Base-by-base conservation (phyloP, 2,888 invertebrate genomes). In the Plebejus argus region DNA sequence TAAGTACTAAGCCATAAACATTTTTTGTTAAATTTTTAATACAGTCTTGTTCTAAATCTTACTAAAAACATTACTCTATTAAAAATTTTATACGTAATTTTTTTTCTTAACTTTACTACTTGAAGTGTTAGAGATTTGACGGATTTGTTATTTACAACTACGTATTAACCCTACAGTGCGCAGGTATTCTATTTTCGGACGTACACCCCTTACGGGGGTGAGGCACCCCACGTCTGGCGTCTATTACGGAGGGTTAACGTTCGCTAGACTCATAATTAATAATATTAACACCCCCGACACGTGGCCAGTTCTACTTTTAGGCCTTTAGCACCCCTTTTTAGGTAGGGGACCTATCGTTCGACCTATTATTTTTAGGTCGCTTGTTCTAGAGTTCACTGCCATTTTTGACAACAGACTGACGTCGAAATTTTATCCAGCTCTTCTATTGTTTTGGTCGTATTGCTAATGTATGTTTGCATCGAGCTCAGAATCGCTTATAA, bases 101-200 rank as follows among this genome's bases (percentile, higher is more conserved):
- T 28, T n/a, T n/a, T n/a, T n/a, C n/a, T n/a, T n/a, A n/a, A n/a
- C n/a, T n/a, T n/a, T n/a, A n/a, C n/a, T n/a, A n/a, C n/a, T n/a
- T n/a, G n/a, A n/a, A n/a, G n/a, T n/a, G 53, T 45, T 45, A 10
- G 53, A 18, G 53, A 53, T 53, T 53, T 53, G 53, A 53, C 3
- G 3, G 53, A 3, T 18, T 53, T 53, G 45, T 45, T 3, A 18
- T 53, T 53, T 53, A 53, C 53, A 53, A 53, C 15, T 53, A 53
- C 18, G 12, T 45, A 8, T 61, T 20, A 23, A 61, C 23, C 20
- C 61, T 61, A 49, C 49, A 18, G 15, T 3, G 53, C 18, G 20
- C 61, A 23, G 61, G 61, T 61, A 61, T 61, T 61, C 23, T 61
- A 20, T 61, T 61, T 61, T 61, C 20, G 61, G 61, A 61, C 61